These are phyloP conservation scores for Dryococelus australis DNA, from an alignment of 2,888 invertebrate species.

Conservation along the genomic window DNA sequence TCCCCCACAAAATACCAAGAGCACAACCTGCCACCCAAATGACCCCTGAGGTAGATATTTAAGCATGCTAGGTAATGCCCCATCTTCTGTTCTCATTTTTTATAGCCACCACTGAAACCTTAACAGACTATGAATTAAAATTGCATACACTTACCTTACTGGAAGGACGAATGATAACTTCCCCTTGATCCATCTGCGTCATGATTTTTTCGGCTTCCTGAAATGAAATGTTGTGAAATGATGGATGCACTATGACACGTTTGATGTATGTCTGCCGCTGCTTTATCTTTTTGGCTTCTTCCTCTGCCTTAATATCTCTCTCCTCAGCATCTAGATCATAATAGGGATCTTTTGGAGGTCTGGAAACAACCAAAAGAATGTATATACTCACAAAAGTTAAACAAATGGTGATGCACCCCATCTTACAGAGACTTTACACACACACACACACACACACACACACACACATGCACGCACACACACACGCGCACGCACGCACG, in stretches of 20 bases:
- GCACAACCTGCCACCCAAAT: too few relatives aligned
- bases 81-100: too few relatives aligned
- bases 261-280: conserved; percentile 89
- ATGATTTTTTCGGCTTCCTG: conserved; percentile 91
- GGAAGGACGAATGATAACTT: conserved; percentile 94
- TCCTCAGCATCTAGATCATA: conserved; percentile 90
- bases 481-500: too few relatives aligned
- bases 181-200: conserved; percentile 93
- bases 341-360: conserved; percentile 86
- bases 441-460: too few relatives aligned
- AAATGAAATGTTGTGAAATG: conserved; percentile 96
- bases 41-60: too few relatives aligned
- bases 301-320: conserved; percentile 78
- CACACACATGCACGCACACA: too few relatives aligned
- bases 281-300: conserved; percentile 82
- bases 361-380: conserved; percentile 52
- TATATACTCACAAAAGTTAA: not conserved
- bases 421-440: conserved; percentile 35
- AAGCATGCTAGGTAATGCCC: too few relatives aligned
- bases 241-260: conserved; percentile 96
- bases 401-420: conserved; percentile 30
- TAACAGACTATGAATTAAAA: too few relatives aligned
- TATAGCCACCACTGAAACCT: too few relatives aligned
- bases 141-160: conserved; percentile 72
- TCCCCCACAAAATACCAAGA: too few relatives aligned